phyloP scores from a whole-genome alignment of 1,140 invertebrate genomes.

The Globodera ellingtonae region DNA sequence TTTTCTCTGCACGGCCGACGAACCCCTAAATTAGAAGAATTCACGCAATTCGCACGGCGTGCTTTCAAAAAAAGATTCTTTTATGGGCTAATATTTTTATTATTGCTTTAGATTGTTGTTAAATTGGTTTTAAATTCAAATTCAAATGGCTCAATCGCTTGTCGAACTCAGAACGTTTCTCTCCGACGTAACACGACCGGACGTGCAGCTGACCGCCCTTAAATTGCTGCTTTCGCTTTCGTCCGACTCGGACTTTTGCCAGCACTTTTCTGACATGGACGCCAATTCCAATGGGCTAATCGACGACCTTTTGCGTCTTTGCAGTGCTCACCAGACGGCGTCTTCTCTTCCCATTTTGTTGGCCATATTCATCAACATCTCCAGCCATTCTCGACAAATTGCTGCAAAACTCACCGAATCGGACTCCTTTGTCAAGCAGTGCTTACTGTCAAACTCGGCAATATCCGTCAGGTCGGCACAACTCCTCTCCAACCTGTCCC shows the following conservation, averaged over 20 bases:
- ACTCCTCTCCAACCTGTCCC: slow-evolving; percentile 3
- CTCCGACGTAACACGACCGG: neutral
- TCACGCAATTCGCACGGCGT: no score
- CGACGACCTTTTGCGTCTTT: neutral
- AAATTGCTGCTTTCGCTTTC: slow-evolving; percentile 3
- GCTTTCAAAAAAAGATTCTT: no score
- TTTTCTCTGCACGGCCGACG: no score
- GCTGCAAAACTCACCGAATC: neutral
- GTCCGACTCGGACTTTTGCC: neutral
- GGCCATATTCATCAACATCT: slow-evolving; percentile 6
- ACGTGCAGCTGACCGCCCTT: neutral
- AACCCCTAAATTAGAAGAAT: no score
- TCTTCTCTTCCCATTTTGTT: neutral
- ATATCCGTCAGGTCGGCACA: neutral
- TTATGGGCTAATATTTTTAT: no score
- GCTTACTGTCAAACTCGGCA: neutral
- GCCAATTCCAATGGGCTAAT: neutral
- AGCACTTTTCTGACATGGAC: no score
- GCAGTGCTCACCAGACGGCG: no score
- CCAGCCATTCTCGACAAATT: neutral
- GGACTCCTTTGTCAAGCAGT: neutral
- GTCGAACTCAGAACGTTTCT: neutral
- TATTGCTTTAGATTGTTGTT: no score
- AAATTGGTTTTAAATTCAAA: no score
- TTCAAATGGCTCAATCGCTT: neutral